Percentiles rank a stretch among this genome's conserved stretches.
Evolutionary conservation across 2,113 vertebrate genomes (phyloP).

Genomic region (Rafetus swinhoei): DNA sequence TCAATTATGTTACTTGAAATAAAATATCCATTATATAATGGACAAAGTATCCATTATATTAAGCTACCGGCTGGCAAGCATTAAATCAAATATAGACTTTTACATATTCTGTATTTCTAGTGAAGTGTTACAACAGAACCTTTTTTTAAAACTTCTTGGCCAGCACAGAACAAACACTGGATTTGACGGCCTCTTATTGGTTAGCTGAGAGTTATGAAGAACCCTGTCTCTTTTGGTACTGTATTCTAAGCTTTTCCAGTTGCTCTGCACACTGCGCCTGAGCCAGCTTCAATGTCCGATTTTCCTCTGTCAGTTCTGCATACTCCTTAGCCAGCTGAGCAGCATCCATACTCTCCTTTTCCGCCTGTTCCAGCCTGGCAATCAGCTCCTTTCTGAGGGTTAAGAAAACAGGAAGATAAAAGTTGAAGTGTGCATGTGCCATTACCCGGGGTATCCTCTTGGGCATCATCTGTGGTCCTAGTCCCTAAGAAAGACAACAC

Average conservation of each 20-base stretch:
- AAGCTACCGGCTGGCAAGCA: slow-evolving; percentile 68
- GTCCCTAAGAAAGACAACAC: no score
- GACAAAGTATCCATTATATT: slow-evolving; percentile 75
- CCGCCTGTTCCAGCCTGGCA: slow-evolving; percentile 91
- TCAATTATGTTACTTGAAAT: slow-evolving; percentile 73
- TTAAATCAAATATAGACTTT: slow-evolving; percentile 70
- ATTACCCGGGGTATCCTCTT: no score
- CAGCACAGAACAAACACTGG: slow-evolving; percentile 31
- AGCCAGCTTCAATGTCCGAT: slow-evolving; percentile 87
- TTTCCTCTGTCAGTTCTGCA: slow-evolving; percentile 91
- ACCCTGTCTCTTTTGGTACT: slow-evolving; percentile 87
- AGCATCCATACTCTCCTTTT: slow-evolving; percentile 88
- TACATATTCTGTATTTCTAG: slow-evolving; percentile 63
- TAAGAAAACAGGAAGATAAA: slow-evolving; percentile 17
- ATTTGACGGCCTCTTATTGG: slow-evolving; percentile 24
- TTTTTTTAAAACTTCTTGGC: slow-evolving; percentile 65
- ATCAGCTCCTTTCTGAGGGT: slow-evolving; percentile 88
- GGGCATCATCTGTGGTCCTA: no score
- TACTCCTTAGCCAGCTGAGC: slow-evolving; percentile 92
- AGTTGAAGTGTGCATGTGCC: background rate
- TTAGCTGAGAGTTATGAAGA: slow-evolving; percentile 85
- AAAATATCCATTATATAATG: slow-evolving; percentile 74
- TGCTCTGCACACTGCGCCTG: slow-evolving; percentile 91
- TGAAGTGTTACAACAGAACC: slow-evolving; percentile 59
- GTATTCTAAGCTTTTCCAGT: slow-evolving; percentile 90